These are phyloP conservation scores for Phragmatobia fuliginosa DNA, from an alignment of 2,888 invertebrate species.

Conservation along the genomic window DNA sequence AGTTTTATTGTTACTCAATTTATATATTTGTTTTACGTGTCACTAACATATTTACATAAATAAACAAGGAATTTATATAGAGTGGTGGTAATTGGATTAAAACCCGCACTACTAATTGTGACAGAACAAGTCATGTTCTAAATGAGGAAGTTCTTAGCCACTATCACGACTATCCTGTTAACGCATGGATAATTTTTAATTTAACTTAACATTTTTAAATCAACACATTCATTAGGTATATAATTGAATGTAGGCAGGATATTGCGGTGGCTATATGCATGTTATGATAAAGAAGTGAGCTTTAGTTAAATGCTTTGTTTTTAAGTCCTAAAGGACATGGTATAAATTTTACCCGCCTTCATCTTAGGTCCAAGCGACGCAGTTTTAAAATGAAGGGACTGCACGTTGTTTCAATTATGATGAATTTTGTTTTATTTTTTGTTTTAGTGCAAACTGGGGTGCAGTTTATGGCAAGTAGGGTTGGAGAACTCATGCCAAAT, in stretches of 20 bases:
- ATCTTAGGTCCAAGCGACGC: no score
- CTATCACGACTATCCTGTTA: conserved; percentile 44
- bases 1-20: neutral
- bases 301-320: neutral
- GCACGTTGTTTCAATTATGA: neutral
- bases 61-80: conserved; percentile 58
- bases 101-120: conserved; percentile 73
- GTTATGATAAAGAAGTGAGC: neutral
- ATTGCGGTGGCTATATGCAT: no score
- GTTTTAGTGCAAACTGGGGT: conserved; percentile 93
- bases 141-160: conserved; percentile 51
- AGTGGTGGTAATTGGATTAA: conserved; percentile 66
- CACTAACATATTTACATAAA: conserved; percentile 48
- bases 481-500: conserved; percentile 91
- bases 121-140: conserved; percentile 49
- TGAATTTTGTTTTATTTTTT: conserved; percentile 40
- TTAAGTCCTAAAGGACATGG: neutral
- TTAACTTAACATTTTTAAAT: conserved; percentile 26
- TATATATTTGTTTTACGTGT: conserved; percentile 28
- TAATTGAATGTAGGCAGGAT: neutral
- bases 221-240: conserved; percentile 10
- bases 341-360: neutral
- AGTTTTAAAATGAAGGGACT: no score
- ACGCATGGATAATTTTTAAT: conserved; percentile 36
- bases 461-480: conserved; percentile 92